phyloP scores from a whole-genome alignment of 1,140 invertebrate species.

The Samia ricini region DNA sequence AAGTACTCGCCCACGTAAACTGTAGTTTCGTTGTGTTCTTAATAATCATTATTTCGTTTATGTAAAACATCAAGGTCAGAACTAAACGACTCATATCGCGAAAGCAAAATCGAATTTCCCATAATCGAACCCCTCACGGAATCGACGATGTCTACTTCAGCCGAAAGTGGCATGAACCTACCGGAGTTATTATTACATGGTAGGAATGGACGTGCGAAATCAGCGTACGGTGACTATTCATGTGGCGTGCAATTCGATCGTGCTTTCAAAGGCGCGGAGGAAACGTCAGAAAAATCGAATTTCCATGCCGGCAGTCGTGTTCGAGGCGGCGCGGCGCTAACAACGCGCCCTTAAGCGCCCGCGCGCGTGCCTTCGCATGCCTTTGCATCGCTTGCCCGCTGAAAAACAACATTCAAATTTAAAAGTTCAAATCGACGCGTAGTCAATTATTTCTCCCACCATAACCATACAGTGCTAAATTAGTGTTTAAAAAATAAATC shows the following conservation, averaged over 20 bases:
- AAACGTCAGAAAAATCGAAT: slow-evolving; percentile 76
- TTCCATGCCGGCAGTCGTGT: slow-evolving; percentile 72
- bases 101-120: slow-evolving; percentile 46
- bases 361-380: slow-evolving; percentile 46
- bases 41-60: slow-evolving; percentile 21
- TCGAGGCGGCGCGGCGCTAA: slow-evolving; percentile 68
- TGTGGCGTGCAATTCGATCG: slow-evolving; percentile 72
- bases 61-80: slow-evolving; percentile 31
- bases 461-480: neutral
- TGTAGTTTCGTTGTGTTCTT: neutral
- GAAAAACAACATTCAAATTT: slow-evolving; percentile 32
- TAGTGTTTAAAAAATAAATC: slow-evolving; percentile 6
- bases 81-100: slow-evolving; percentile 17
- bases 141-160: slow-evolving; percentile 40
- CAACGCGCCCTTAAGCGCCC: slow-evolving; percentile 63
- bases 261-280: slow-evolving; percentile 69
- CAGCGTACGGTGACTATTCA: slow-evolving; percentile 49
- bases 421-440: slow-evolving; percentile 24
- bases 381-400: slow-evolving; percentile 24
- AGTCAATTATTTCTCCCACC: slow-evolving; percentile 1
- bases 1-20: neutral
- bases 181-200: slow-evolving; percentile 49
- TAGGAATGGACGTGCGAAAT: slow-evolving; percentile 69
- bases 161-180: slow-evolving; percentile 58
- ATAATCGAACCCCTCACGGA: slow-evolving; percentile 36